Conservation (phyloP, 2,113 vertebrate species). For the Xenopus borealis region DNA sequence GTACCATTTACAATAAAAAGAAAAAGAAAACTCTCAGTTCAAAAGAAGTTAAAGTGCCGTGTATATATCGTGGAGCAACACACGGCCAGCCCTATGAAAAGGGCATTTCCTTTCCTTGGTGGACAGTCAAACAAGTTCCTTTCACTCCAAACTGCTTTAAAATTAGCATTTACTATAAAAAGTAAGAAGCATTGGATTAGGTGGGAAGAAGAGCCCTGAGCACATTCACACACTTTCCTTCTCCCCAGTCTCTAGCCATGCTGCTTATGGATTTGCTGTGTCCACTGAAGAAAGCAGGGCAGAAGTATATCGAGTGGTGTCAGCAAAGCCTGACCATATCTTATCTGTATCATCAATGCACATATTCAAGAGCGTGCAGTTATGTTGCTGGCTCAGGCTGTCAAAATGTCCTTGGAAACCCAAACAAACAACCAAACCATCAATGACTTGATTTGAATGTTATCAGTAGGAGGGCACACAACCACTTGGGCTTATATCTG, state of each 20-base stretch:
- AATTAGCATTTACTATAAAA: constrained; percentile 62
- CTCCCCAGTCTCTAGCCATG: constrained; percentile 37
- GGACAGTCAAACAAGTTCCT: constrained; percentile 36
- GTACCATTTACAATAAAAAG: constrained; percentile 69
- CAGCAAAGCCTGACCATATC: constrained; percentile 15
- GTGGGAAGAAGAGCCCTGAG: constrained; percentile 46
- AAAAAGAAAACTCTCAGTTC: constrained; percentile 37
- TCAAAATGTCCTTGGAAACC: background rate
- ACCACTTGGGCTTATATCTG: constrained; percentile 11
- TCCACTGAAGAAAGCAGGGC: constrained; percentile 4
- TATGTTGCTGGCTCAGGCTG: background rate
- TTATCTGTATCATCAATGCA: background rate
- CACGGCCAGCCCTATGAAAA: constrained; percentile 32
- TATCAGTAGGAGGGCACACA: constrained; percentile 40
- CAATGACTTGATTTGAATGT: background rate
- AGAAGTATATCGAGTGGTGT: constrained; percentile 27
- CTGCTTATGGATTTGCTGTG: constrained; percentile 14
- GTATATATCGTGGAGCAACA: constrained; percentile 15
- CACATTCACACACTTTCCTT: constrained; percentile 36
- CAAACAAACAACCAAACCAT: constrained; percentile 14
- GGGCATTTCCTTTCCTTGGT: constrained; percentile 29
- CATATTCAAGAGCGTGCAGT: background rate
- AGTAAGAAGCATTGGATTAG: constrained; percentile 52
- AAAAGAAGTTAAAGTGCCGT: constrained; percentile 39
- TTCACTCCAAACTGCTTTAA: constrained; percentile 59